Evolutionary conservation across 2,113 vertebrate genomes (phyloP), one percentile per base, ranked within the genome.

Genomic region (Sapajus apella): DNA sequence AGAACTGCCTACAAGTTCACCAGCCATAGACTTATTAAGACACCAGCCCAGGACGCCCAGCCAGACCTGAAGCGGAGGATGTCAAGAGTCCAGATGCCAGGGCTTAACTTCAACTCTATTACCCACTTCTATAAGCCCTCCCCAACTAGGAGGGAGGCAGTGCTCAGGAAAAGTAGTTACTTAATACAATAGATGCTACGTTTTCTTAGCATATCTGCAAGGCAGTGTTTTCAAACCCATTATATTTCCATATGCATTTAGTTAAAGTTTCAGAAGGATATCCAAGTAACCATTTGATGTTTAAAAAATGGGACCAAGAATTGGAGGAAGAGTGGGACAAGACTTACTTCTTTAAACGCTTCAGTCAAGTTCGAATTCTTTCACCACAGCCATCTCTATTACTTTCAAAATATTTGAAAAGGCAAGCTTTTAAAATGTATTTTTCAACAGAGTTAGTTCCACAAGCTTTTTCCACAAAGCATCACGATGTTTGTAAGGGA

Each of bases 241-340:
- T 66, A 56, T 6, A 85, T 80, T 68, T 80, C 23, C 16, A 6
- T 43, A 52, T 6, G 20, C 2, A 27, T 55, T 37, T 47, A 84
- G 96, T 86, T 66, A 21, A 68, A 79, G 70, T 76, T 93, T 61
- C 87, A 32, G 27, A 90, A 96, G 23, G 25, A 16, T 20, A 94
- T 32, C 8, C n/a, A 81, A 87, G n/a, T n/a, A 61, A 92, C 43
- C 5, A 82, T 72, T 82, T 30, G 37, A 64, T 27, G n/a, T 94
- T 64, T 81, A 86, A 95, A 47, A 86, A 92, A 66, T 16, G 52
- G 56, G 18, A 32, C 76, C 5, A 13, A 58, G 40, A 86, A n/a
- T 43, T 58, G 20, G 10, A 12, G 12, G 6, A 32, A 47, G 37
- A 18, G 6, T 32, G 20, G 43, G 52, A 52, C 20, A 77, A 70